A percentile compares a stretch with the other conserved stretches of the same genome.
phyloP scores from a whole-genome alignment of 2,888 invertebrate species.

The Branchellion lobata region DNA sequence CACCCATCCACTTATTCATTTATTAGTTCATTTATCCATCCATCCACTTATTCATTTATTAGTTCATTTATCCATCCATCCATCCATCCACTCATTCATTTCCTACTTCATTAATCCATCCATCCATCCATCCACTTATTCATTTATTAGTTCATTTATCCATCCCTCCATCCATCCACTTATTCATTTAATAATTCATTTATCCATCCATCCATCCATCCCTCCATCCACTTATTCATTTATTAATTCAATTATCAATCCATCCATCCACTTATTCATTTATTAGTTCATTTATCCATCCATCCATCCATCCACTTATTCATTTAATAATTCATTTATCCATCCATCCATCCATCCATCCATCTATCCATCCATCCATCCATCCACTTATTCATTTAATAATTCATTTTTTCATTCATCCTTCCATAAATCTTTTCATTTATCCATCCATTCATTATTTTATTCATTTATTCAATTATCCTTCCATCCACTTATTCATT shows the following conservation, averaged over 20 bases:
- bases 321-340: background rate
- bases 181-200: background rate
- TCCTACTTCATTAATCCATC: conserved; percentile 54
- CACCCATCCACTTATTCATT: too few species aligned
- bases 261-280: too few species aligned
- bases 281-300: background rate
- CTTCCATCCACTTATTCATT: background rate
- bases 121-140: background rate
- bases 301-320: conserved; percentile 55
- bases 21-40: background rate
- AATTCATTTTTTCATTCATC: too few species aligned
- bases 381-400: background rate
- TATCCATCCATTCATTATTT: background rate
- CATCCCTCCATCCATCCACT: background rate
- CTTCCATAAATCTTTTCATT: background rate
- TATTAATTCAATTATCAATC: background rate
- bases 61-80: background rate
- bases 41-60: background rate
- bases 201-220: conserved; percentile 54
- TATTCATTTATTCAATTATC: too few species aligned
- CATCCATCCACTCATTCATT: background rate
- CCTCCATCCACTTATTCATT: background rate
- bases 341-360: background rate
- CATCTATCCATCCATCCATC: background rate
- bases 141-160: background rate